Base-by-base conservation (phyloP, 1,140 invertebrate species). In the Halesus radiatus region DNA sequence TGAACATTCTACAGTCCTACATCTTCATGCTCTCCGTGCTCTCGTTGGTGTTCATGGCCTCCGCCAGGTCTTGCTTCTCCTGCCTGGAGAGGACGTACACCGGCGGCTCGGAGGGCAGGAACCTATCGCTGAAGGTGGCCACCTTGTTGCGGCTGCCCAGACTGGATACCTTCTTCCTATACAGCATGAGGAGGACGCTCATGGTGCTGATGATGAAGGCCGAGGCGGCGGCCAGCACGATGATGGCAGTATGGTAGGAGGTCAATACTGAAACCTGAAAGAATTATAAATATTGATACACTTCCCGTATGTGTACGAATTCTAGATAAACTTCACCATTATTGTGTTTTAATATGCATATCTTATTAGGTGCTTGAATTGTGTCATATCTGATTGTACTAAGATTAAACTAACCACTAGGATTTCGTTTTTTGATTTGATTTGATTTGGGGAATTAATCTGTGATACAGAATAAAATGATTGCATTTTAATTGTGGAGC, bases 131-230 rank as follows among this genome's bases (percentile, higher is more conserved):
- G 15, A 90, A 90, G 80, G 91, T 89, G 5, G 89, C 86, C 18
- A 89, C 88, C 84, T 92, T 91, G 29, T 88, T 84, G 37, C 88
- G 84, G 13, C 88, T 90, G 7, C 89, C 90, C 80, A 88, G 72
- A 56, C 87, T 87, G 73, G 87, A 85, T 84, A 91, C 91, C 86
- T 92, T 92, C 83, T 90, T 90, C 53, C 91, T 90, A 86, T 94
- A 94, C 15, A 94, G 88, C 87, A 94, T 92, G 10, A 94, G 88
- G 4, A 94, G 87, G 16, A 94, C 91, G 13, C 93, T 90, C 18
- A 95, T 87, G 54, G 93, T 92, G 85, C 92, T 93, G 81, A 95
- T 93, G 70, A 94, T 90, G 84, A 94, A 94, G 13, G 93, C 93
- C 29, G 93, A 94, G 1, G 92, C 92, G 0, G 93, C 92, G 4